Evolutionary conservation across 1,140 invertebrate species (phyloP), one percentile per base, ranked within the genome.

Genomic region (Teleogryllus occipitalis): DNA sequence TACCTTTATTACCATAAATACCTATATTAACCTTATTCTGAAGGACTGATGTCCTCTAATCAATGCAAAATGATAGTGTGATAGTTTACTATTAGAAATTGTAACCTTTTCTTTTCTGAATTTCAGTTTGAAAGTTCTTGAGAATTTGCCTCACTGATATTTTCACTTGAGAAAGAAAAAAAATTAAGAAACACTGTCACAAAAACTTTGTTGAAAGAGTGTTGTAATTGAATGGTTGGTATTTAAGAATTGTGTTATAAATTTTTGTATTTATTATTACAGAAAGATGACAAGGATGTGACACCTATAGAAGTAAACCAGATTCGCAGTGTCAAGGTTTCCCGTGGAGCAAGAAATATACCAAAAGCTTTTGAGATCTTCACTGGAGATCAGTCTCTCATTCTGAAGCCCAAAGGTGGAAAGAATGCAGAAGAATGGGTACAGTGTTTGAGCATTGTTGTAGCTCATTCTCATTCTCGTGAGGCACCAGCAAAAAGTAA

Each of bases 361-460:
- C 96, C 96, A 12, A 96, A 96, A 87, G 96, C 96, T 4, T 98
- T 98, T 88, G 96, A 98, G 89, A 97, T 98, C 81, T 98, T 98
- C 86, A 97, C 96, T 1, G 93, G 94, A 76, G 95, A 97, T 85
- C 94, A 96, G 84, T 95, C 94, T 10, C 91, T 96, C 82, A 95
- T 97, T 83, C 89, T 98, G 78, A 98, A 97, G 88, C 96, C 96
- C 8, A 96, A 95, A 87, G 95, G 96, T 85, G 93, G 94, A n/a
- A 96, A 95, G 86, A 95, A 97, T 85, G 96, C 95, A 14, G 95
- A 97, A 86, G 94, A 97, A 85, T 98, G 96, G 96, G 93, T 96
- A 74, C 95, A 96, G 84, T 96, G 94, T 86, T 88, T 96, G 74
- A 95, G 93, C 82, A 95, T 96, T 82, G 95, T 94, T 8, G 93